Percentiles rank a stretch among this genome's conserved stretches.
Evolutionary conservation across 2,888 invertebrate species (phyloP).

Genomic region (Torymus auratus): DNA sequence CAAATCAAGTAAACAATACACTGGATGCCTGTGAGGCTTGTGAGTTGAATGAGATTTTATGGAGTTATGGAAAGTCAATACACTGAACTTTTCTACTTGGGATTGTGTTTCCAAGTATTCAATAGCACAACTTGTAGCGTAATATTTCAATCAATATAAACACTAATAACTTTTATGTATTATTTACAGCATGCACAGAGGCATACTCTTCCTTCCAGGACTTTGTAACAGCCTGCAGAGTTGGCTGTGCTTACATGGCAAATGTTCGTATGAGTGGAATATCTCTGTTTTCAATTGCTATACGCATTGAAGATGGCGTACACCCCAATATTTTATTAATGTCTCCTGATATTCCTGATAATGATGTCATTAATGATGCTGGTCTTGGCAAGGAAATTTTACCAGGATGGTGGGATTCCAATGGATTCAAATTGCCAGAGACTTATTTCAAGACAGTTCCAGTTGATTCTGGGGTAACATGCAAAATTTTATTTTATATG

Average conservation of each 20-base stretch:
- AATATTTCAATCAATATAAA: neutral
- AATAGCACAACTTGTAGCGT: too few species aligned
- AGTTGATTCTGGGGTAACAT: conserved; percentile 68
- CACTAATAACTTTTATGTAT: neutral
- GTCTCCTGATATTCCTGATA: conserved; percentile 71
- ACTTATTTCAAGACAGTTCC: conserved; percentile 74
- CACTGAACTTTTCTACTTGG: too few species aligned
- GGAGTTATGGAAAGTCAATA: too few species aligned
- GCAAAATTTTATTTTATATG: conserved; percentile 2
- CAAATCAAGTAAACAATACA: conserved; percentile 67
- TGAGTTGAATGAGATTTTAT: conserved; percentile 61
- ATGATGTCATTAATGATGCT: conserved; percentile 71
- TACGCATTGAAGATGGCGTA: conserved; percentile 67
- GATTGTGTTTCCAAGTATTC: too few species aligned
- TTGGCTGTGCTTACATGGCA: conserved; percentile 71
- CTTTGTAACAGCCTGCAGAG: conserved; percentile 66
- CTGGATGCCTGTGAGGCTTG: conserved; percentile 71
- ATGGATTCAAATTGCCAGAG: conserved; percentile 73
- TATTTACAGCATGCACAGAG: conserved; percentile 71
- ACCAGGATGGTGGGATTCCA: conserved; percentile 73
- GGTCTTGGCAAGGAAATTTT: conserved; percentile 71
- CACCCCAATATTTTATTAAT: conserved; percentile 69
- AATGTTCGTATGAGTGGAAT: conserved; percentile 66
- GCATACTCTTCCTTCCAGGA: conserved; percentile 68
- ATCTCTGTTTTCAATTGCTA: conserved; percentile 65